phyloP scores from a whole-genome alignment of 2,888 invertebrate genomes.

The Mimas tiliae region DNA sequence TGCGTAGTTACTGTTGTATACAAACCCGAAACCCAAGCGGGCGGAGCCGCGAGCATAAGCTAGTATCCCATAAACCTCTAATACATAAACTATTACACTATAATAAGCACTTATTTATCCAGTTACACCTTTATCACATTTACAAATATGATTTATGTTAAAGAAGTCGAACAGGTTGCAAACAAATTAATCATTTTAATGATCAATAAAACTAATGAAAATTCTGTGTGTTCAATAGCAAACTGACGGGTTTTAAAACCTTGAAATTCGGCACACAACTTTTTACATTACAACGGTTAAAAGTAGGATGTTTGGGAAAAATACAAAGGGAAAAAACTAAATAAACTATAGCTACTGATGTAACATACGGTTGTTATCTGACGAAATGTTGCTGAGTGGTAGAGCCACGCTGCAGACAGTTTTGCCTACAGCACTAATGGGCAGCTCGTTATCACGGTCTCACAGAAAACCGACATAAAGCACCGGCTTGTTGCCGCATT shows the following conservation, averaged over 20 bases:
- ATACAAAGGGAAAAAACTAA: no score
- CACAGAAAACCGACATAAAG: no score
- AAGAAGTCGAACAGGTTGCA: slow-evolving; percentile 3
- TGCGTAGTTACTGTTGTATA: background rate
- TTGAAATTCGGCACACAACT: background rate
- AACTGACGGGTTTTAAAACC: background rate
- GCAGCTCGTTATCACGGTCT: no score
- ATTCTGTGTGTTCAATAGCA: background rate
- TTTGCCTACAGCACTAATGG: no score
- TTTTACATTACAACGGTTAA: background rate
- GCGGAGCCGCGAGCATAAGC: no score
- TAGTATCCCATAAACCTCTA: background rate
- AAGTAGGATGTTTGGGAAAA: no score
- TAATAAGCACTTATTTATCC: slow-evolving; percentile 8
- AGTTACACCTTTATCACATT: slow-evolving; percentile 12
- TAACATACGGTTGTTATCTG: no score
- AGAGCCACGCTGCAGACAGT: no score
- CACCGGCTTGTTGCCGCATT: no score
- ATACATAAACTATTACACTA: slow-evolving; percentile 1
- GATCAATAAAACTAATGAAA: slow-evolving; percentile 7
- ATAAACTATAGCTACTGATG: no score
- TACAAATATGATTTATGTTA: slow-evolving; percentile 2
- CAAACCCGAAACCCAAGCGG: background rate
- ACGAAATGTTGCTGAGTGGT: no score
- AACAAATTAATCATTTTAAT: slow-evolving; percentile 7